Evolutionary conservation across 2,113 vertebrate genomes (phyloP).

Genomic region (Gadus chalcogrammus): DNA sequence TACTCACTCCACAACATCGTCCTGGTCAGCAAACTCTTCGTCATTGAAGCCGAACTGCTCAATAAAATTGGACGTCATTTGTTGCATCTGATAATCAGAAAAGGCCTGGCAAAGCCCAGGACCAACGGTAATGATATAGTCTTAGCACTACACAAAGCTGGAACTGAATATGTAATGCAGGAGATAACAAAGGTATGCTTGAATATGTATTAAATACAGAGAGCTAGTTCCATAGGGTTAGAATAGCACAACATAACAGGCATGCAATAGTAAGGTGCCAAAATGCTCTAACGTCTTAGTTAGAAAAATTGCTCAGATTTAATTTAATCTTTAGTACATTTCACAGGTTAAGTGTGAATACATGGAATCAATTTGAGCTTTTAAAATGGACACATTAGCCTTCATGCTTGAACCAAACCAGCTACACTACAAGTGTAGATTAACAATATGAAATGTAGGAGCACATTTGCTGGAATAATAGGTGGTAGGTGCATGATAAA

Average conservation of each 20-base stretch:
- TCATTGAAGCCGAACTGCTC: conserved; percentile 99
- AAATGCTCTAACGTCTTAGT: neutral
- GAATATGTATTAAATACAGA: neutral
- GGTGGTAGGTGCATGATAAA: no score
- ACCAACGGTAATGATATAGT: conserved; percentile 98
- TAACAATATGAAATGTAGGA: no score
- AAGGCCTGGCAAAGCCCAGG: conserved; percentile 99
- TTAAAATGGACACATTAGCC: no score
- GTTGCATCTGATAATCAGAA: conserved; percentile 99
- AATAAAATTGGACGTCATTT: conserved; percentile 99
- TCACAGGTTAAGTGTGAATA: no score
- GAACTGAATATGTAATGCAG: conserved; percentile 57
- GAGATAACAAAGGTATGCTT: conserved; percentile 28
- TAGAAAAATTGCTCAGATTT: neutral
- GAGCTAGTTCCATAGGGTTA: conserved; percentile 14
- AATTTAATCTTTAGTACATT: neutral
- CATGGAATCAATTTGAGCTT: no score
- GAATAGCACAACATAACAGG: conserved; percentile 19
- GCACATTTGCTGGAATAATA: no score
- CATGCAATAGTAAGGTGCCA: neutral
- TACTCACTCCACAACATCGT: conserved; percentile 99
- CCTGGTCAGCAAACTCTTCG: conserved; percentile 99
- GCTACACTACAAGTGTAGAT: no score
- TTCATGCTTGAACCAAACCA: no score
- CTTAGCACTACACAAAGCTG: conserved; percentile 82